Evolutionary conservation across 2,113 vertebrate species (phyloP).

Genomic region (Psophia crepitans): DNA sequence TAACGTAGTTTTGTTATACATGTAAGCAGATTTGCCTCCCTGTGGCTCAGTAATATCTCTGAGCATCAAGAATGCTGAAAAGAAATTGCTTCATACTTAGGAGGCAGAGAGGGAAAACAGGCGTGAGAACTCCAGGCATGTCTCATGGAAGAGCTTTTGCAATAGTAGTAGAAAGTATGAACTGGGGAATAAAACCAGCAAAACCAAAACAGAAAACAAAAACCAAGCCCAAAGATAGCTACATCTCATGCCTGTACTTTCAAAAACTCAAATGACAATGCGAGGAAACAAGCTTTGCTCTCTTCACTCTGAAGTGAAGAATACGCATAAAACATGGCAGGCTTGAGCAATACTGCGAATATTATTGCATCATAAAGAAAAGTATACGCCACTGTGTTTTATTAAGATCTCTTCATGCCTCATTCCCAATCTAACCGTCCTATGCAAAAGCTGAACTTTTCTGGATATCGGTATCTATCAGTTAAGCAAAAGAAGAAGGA

Average conservation of each 20-base stretch:
- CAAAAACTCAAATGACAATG: background rate
- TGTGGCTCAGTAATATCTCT: background rate
- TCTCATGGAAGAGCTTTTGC: background rate
- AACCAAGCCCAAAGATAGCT: background rate
- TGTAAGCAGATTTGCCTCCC: background rate
- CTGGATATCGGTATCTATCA: background rate
- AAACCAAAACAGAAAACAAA: background rate
- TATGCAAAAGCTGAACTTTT: background rate
- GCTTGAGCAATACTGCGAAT: background rate
- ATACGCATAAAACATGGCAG: background rate
- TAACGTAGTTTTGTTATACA: background rate
- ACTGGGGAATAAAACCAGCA: background rate
- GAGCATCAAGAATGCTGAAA: background rate
- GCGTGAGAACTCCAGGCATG: background rate
- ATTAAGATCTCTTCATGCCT: background rate
- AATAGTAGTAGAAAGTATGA: background rate
- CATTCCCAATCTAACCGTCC: background rate
- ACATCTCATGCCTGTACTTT: background rate
- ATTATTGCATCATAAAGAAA: background rate
- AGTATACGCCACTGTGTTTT: background rate
- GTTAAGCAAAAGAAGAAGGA: background rate
- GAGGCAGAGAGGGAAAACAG: background rate
- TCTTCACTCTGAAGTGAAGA: background rate
- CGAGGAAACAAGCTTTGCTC: background rate
- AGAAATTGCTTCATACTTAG: background rate